These are phyloP conservation scores for Limnephilus marmoratus DNA, from an alignment of 2,888 invertebrate species.

Conservation along the genomic window DNA sequence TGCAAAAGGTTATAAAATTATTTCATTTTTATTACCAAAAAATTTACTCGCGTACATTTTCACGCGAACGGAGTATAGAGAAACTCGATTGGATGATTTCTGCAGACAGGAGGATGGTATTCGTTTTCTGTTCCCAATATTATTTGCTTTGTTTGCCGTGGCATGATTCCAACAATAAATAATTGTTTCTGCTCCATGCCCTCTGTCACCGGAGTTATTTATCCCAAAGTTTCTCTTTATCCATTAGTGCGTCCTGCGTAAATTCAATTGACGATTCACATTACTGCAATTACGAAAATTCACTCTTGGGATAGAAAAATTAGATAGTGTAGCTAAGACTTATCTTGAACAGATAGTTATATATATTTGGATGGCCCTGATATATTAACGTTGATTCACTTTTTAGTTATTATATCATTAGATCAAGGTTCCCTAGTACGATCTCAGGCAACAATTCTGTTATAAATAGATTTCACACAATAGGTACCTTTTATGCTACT, in stretches of 20 bases:
- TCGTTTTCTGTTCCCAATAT: conserved; percentile 46
- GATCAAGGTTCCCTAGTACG: no score
- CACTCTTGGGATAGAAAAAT: neutral
- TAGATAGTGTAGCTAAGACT: neutral
- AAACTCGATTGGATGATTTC: conserved; percentile 35
- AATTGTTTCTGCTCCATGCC: conserved; percentile 30
- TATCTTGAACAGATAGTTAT: no score
- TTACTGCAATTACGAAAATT: neutral
- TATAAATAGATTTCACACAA: no score
- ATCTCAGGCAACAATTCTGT: no score
- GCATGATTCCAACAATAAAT: conserved; percentile 30
- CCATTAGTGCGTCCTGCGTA: neutral
- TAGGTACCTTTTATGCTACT: no score
- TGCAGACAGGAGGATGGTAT: conserved; percentile 24
- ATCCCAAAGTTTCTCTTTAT: neutral
- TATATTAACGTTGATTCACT: no score
- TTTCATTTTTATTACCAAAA: neutral
- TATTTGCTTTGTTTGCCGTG: conserved; percentile 34
- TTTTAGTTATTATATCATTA: no score
- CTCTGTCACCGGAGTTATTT: conserved; percentile 18
- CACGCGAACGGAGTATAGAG: conserved; percentile 28
- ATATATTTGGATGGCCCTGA: no score
- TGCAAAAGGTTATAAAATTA: no score
- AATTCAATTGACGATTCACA: neutral
- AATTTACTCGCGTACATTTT: neutral